These are phyloP conservation scores for Ptiloglossa arizonensis DNA, from an alignment of 1,140 invertebrate species.

Conservation along the genomic window DNA sequence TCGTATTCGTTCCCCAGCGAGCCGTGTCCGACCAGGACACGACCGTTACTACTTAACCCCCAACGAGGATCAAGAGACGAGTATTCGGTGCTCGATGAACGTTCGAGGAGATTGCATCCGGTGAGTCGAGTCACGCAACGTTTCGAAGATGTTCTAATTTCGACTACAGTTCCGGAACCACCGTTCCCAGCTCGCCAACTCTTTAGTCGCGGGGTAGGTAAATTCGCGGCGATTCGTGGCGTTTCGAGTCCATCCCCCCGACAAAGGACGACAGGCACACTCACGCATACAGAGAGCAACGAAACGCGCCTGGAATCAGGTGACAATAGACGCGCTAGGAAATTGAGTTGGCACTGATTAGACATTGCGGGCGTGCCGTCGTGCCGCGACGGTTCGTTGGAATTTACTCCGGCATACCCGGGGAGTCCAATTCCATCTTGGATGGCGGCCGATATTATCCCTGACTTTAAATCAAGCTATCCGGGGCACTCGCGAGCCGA, in stretches of 20 bases:
- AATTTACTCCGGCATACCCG: conserved; percentile 72
- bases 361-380: conserved; percentile 77
- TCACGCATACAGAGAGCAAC: conserved; percentile 45
- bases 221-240: neutral
- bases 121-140: neutral
- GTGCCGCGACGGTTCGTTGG: conserved; percentile 73
- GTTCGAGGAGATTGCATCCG: neutral
- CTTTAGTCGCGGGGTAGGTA: neutral
- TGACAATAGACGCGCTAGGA: conserved; percentile 73
- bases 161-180: neutral
- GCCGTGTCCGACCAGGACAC: no score
- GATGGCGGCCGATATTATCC: conserved; percentile 60
- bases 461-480: conserved; percentile 57
- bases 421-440: conserved; percentile 61
- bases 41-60: no score
- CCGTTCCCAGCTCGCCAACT: no score
- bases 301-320: conserved; percentile 67
- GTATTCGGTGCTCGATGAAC: no score
- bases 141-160: neutral
- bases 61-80: no score
- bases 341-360: conserved; percentile 80
- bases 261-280: conserved; percentile 15
- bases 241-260: conserved; percentile 5
- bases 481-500: neutral
- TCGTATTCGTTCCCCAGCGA: no score